Conservation (phyloP, 2,113 vertebrate species). For the Corapipo altera region DNA sequence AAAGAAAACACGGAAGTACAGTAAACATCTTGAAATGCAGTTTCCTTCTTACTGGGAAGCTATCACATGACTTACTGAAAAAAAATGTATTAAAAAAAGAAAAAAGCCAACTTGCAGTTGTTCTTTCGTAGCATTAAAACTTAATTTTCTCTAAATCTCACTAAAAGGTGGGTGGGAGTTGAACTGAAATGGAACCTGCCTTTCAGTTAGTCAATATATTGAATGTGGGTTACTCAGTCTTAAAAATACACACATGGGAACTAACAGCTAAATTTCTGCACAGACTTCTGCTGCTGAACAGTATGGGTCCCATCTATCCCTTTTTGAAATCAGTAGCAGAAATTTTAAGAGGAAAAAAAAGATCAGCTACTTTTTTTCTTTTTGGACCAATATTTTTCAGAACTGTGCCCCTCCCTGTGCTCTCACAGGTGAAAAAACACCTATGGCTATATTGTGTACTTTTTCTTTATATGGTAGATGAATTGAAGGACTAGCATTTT, state of each 20-base stretch:
- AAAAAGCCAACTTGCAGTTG: not conserved
- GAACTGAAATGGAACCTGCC: not conserved
- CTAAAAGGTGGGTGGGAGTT: not conserved
- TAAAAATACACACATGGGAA: not conserved
- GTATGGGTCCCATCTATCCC: not conserved
- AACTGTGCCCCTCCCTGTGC: not conserved
- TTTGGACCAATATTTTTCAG: not conserved
- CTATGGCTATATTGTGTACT: not conserved
- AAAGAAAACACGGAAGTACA: slow-evolving; percentile 45
- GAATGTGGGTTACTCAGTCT: not conserved
- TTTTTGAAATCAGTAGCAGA: not conserved
- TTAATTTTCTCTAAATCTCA: not conserved
- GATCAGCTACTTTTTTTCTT: not conserved
- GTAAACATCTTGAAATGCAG: slow-evolving; percentile 54
- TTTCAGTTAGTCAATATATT: not conserved
- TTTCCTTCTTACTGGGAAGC: slow-evolving; percentile 42
- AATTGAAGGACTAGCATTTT: not conserved
- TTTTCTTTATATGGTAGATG: not conserved
- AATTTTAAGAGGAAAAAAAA: not conserved
- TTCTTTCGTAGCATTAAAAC: not conserved
- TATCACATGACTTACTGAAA: slow-evolving; percentile 37
- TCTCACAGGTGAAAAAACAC: not conserved
- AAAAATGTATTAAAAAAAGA: not conserved
- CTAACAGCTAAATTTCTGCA: not conserved
- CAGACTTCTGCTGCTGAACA: not conserved